Evolutionary conservation across 1,140 invertebrate genomes (phyloP), one percentile per base, ranked within the genome.

Genomic region (Sarcophaga bullata): DNA sequence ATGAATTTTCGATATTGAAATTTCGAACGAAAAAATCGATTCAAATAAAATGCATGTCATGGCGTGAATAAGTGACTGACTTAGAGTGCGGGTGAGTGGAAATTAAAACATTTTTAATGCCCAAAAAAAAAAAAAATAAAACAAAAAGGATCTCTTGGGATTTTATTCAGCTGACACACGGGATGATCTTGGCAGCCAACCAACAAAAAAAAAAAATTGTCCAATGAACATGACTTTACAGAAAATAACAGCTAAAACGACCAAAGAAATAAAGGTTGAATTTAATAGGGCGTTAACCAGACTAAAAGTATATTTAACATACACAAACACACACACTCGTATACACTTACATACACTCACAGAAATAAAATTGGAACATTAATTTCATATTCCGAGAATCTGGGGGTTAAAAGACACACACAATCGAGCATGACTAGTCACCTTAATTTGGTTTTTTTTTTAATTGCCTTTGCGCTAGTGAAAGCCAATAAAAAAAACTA

Each of bases 161-260:
- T 78, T 78, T 78, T 50, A 78, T 78, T 78, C 75, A 78, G 75
- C 75, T 78, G 75, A 78, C 75, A 48, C n/a, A 17, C 25, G 46
- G 9, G 17, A 78, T 17, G 48, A 78, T 78, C 49, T 78, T 78
- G 25, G n/a, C 73, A 37, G 25, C 25, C 25, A 37, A 37, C 1
- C 1, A 37, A 37, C 25, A 37, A 37, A 37, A 48, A 48, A 37
- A 48, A 48, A 78, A 78, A 78, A 50, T 52, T 78, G 75, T 78
- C 75, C 75, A 50, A 78, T 3, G 11, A 49, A 76, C 75, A 78
- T 78, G 75, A 78, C 75, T 17, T 10, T 78, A 17, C 75, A 78
- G 25, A 50, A 73, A 68, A 52, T 50, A 17, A 73, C 58, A 10
- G 19, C 6, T 49, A 78, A 78, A 78, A 78, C n/a, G 15, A 46